A percentile compares a stretch with the other conserved stretches of the same genome.
Evolutionary conservation across 2,888 invertebrate species (phyloP).

Genomic region (Monochamus alternatus): DNA sequence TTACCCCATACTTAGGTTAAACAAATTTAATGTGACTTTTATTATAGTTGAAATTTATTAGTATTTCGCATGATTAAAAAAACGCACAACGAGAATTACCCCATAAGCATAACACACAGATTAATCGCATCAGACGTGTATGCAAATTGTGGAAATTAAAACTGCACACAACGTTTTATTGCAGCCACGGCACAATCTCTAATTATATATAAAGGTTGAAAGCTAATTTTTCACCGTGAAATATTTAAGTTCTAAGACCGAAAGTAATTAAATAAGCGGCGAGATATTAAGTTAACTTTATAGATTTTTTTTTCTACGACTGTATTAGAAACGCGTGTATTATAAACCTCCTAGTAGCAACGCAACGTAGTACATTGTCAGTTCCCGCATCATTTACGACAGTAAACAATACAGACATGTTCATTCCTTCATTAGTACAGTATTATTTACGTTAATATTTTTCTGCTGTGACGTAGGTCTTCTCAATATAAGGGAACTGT

Average conservation of each 20-base stretch:
- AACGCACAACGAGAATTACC: constrained; percentile 53
- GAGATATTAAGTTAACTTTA: no score
- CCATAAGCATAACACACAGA: constrained; percentile 53
- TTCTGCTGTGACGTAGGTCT: no score
- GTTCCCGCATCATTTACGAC: no score
- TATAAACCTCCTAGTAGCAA: no score
- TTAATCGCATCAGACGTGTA: constrained; percentile 57
- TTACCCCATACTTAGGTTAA: constrained; percentile 49
- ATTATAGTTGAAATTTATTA: constrained; percentile 58
- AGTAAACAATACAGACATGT: no score
- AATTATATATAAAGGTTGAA: constrained; percentile 10
- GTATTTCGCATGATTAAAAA: constrained; percentile 57
- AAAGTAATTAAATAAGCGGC: constrained; percentile 2
- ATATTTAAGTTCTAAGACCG: neutral
- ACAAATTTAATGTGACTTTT: constrained; percentile 59
- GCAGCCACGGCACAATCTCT: constrained; percentile 23
- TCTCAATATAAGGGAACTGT: no score
- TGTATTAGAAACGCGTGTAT: no score
- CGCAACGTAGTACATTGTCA: no score
- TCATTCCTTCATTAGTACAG: no score
- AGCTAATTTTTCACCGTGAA: neutral
- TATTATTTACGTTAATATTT: no score
- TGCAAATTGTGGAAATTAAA: constrained; percentile 56
- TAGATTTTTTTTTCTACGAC: no score
- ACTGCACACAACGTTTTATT: constrained; percentile 53